phyloP scores from a whole-genome alignment of 2,113 vertebrate species.

The Percopsis transmontana region DNA sequence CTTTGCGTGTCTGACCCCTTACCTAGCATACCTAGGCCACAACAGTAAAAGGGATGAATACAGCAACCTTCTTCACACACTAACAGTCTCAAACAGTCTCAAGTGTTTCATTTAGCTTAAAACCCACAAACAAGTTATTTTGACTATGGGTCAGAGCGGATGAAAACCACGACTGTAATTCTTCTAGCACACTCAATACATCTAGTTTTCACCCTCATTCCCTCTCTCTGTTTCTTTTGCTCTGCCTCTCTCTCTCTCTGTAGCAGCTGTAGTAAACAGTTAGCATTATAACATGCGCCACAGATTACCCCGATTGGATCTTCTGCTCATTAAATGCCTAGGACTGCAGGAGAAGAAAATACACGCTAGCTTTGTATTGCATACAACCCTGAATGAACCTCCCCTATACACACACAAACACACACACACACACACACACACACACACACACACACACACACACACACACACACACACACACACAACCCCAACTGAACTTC shows the following conservation, averaged over 20 bases:
- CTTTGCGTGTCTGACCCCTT: slow-evolving; percentile 3
- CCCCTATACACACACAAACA: background rate
- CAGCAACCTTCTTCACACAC: background rate
- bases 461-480: slow-evolving; percentile 4
- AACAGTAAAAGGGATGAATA: slow-evolving; percentile 2
- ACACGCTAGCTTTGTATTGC: slow-evolving; percentile 5
- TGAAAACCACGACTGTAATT: background rate
- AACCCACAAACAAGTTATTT: no score
- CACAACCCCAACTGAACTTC: slow-evolving; percentile 1
- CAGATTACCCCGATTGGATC: slow-evolving; percentile 31
- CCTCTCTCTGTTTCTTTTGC: background rate
- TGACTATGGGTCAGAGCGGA: no score
- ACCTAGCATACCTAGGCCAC: slow-evolving; percentile 6
- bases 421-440: no score
- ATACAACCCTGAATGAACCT: slow-evolving; percentile 1
- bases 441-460: background rate
- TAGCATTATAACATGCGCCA: slow-evolving; percentile 24
- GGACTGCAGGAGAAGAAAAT: slow-evolving; percentile 2
- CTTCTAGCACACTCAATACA: slow-evolving; percentile 5
- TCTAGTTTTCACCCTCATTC: background rate
- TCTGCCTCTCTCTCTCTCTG: background rate
- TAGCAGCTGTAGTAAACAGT: slow-evolving; percentile 15
- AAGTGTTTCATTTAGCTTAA: background rate
- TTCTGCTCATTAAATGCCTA: slow-evolving; percentile 46
- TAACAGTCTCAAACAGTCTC: background rate